Evolutionary conservation across 2,797 vertebrate genomes (phyloP).

Genomic region (Diceros bicornis): DNA sequence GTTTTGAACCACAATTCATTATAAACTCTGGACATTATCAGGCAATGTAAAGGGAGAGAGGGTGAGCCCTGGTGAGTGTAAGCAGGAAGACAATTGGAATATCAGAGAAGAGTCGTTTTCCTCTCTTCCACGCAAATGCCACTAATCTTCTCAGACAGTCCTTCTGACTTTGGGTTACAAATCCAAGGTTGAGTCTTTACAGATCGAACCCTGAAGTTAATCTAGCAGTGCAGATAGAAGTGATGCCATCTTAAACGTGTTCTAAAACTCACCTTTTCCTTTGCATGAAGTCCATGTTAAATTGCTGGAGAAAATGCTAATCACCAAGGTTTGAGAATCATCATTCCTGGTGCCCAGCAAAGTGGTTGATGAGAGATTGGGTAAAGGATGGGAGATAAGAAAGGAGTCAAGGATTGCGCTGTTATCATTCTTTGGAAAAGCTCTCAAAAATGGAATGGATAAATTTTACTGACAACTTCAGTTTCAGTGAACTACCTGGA

Average conservation of each 20-base stretch:
- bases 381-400: background rate
- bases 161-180: background rate
- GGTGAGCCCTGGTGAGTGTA: background rate
- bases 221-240: background rate
- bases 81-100: constrained; percentile 68
- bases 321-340: background rate
- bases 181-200: no score
- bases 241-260: accelerated
- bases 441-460: constrained; percentile 7
- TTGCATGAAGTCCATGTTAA: background rate
- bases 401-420: background rate
- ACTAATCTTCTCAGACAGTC: constrained; percentile 61
- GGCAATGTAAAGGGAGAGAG: background rate
- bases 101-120: constrained; percentile 62
- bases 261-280: background rate
- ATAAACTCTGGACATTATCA: background rate
- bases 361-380: background rate
- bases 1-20: constrained; percentile 66
- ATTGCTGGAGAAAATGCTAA: background rate
- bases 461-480: constrained; percentile 55
- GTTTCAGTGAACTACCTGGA: constrained; percentile 10
- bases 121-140: constrained; percentile 71
- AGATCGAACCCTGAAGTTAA: background rate
- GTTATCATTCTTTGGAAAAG: background rate
- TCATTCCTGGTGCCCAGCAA: background rate